Conservation (phyloP, 2,888 invertebrate species). For the Acronicta aceris region DNA sequence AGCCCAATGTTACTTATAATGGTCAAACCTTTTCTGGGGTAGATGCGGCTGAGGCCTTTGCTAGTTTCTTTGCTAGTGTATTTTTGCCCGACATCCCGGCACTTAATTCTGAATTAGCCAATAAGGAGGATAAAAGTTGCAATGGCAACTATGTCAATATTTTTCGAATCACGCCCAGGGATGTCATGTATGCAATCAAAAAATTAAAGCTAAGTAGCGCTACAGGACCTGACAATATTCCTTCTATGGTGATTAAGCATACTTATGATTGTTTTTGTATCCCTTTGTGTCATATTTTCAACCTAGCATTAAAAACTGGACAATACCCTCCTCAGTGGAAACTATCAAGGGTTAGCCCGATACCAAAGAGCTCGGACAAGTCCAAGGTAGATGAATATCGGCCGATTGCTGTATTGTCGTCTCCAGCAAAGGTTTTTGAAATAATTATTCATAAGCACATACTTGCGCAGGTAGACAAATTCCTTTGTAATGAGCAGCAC, state of each 20-base stretch:
- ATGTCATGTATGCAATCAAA: background rate
- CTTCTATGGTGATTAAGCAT: background rate
- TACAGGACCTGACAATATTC: background rate
- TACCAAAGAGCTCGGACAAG: slow-evolving; percentile 5
- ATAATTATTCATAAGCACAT: background rate
- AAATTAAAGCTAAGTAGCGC: slow-evolving; percentile 1
- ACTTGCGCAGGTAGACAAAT: background rate
- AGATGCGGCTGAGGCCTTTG: slow-evolving; percentile 3
- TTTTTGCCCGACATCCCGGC: too few species aligned
- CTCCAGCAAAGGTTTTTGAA: slow-evolving; percentile 1
- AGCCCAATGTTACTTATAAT: slow-evolving; percentile 3
- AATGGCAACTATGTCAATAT: too few species aligned
- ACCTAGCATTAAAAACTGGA: background rate
- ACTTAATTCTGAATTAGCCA: too few species aligned
- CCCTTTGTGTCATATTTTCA: slow-evolving; percentile 5
- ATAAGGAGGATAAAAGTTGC: background rate
- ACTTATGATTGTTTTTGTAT: background rate
- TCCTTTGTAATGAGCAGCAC: background rate
- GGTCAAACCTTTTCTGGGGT: slow-evolving; percentile 1
- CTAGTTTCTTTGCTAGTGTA: background rate
- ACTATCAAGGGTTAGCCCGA: background rate
- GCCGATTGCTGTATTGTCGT: slow-evolving; percentile 2
- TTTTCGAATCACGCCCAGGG: too few species aligned
- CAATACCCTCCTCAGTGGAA: slow-evolving; percentile 1
- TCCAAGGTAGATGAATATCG: background rate